Conservation (phyloP, 2,797 vertebrate species). For the Pagetopsis macropterus region DNA sequence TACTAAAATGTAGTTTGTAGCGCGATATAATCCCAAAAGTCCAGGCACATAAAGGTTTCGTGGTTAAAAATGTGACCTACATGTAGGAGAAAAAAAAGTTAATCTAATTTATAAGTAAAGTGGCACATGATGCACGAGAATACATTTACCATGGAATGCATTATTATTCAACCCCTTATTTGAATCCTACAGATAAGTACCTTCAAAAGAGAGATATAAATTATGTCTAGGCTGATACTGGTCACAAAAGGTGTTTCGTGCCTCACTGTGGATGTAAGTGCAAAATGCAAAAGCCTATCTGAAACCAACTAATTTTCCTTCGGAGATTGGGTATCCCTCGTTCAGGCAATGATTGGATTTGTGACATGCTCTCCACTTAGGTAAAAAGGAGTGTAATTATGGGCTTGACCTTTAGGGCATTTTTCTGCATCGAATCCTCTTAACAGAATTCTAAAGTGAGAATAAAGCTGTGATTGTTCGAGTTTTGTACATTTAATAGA, state of each 20-base stretch:
- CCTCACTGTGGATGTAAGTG: constrained; percentile 45
- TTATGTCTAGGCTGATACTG: constrained; percentile 49
- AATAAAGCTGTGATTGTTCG: constrained; percentile 57
- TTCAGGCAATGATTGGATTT: constrained; percentile 64
- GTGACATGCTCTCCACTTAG: constrained; percentile 59
- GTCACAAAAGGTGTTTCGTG: constrained; percentile 41
- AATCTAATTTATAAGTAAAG: neutral
- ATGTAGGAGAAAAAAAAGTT: constrained; percentile 10
- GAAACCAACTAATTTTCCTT: constrained; percentile 59
- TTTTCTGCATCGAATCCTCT: constrained; percentile 43
- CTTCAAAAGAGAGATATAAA: constrained; percentile 34
- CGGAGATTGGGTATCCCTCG: constrained; percentile 50
- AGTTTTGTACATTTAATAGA: constrained; percentile 54
- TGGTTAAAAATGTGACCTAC: constrained; percentile 2
- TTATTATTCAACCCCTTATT: constrained; percentile 36
- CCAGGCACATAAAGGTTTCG: neutral
- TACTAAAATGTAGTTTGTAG: constrained; percentile 12
- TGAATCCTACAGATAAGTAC: constrained; percentile 45
- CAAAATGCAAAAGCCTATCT: constrained; percentile 49
- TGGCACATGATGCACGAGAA: neutral
- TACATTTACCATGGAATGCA: constrained; percentile 6
- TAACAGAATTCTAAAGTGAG: constrained; percentile 58
- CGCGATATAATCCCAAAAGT: constrained; percentile 22
- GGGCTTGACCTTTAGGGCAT: constrained; percentile 64
- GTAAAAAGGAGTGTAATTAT: constrained; percentile 70